Percentiles rank a stretch among this genome's conserved stretches.
These are phyloP conservation scores for Neuroscelio doddi DNA, from an alignment of 2,888 invertebrate genomes.

Conservation along the genomic window DNA sequence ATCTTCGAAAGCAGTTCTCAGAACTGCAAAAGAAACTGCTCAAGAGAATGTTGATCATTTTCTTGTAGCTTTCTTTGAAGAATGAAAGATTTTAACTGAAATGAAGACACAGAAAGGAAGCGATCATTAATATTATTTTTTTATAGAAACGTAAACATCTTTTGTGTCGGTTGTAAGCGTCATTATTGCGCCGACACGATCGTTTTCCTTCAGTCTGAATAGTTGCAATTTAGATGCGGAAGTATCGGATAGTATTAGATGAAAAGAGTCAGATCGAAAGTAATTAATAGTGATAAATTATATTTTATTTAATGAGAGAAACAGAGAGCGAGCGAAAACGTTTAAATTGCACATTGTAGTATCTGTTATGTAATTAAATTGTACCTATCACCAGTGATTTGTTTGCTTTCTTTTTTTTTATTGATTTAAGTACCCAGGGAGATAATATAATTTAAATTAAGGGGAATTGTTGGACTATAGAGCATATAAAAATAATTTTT, in stretches of 20 bases:
- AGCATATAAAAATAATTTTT: too few relatives aligned
- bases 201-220: constrained; percentile 5
- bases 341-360: constrained; percentile 49
- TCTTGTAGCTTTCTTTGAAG: neutral
- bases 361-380: constrained; percentile 54
- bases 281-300: constrained; percentile 45
- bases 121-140: neutral
- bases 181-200: constrained; percentile 3
- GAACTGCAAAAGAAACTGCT: neutral
- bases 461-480: too few relatives aligned
- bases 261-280: constrained; percentile 41
- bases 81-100: constrained; percentile 5
- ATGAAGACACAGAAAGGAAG: neutral
- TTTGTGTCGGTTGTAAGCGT: neutral
- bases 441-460: too few relatives aligned
- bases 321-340: constrained; percentile 23
- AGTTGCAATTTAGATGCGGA: constrained; percentile 12
- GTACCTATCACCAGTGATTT: constrained; percentile 47
- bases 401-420: neutral
- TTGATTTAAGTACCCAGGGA: too few relatives aligned
- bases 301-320: constrained; percentile 43
- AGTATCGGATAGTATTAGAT: constrained; percentile 38
- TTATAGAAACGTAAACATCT: too few relatives aligned
- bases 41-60: constrained; percentile 7
- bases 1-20: neutral